Base-by-base conservation (phyloP, 2,113 vertebrate genomes). In the Scomber japonicus region DNA sequence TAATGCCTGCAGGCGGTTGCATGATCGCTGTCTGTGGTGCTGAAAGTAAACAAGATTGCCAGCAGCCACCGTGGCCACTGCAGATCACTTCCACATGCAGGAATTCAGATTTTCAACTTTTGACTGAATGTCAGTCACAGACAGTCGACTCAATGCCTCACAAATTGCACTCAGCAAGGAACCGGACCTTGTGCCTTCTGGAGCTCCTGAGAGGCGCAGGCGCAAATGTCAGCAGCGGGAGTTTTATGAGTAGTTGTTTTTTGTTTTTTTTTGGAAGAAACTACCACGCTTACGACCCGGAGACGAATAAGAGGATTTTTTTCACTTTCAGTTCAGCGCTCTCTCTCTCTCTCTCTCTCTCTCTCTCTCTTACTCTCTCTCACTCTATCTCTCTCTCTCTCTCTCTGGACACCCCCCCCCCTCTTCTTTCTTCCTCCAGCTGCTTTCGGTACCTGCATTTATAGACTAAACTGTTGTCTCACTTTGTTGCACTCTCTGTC, bases 1-100 rank as follows among this genome's bases (percentile, higher is more conserved):
- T 53, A 48, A 61, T 55, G 78, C 68, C 82, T 54, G 16, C 55
- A 19, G 2, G 78, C 27, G 5, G 48, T 24, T 64, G 6, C 55
- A 40, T 40, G 73, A 66, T 81, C 51, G 21, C 85, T 92, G 85
- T 90, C 89, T 63, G 11, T 81, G 85, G 91, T 93, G 55, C 89
- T 92, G 87, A 81, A 88, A 75, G 60, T 60, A 56, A 84, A 84
- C 61, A 54, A 27, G n/a, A 8, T 40, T 2, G 53, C 54, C 62
- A 27, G 68, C 4, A 13, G 61, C 65, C 27, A 30, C 27, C 7
- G 45, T 24, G 24, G 49, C 12, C 45, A 27, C 67, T 9, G 7
- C 15, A 8, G 12, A 40, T 49, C 19, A 48, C 40, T 5, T 65
- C 30, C 5, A 3, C 61, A 71, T 27, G 19, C 75, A 48, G 63